Percentiles rank a stretch among this genome's conserved stretches.
These are phyloP conservation scores for Bombus waltoni DNA, from an alignment of 1,140 invertebrate genomes.

Conservation along the genomic window DNA sequence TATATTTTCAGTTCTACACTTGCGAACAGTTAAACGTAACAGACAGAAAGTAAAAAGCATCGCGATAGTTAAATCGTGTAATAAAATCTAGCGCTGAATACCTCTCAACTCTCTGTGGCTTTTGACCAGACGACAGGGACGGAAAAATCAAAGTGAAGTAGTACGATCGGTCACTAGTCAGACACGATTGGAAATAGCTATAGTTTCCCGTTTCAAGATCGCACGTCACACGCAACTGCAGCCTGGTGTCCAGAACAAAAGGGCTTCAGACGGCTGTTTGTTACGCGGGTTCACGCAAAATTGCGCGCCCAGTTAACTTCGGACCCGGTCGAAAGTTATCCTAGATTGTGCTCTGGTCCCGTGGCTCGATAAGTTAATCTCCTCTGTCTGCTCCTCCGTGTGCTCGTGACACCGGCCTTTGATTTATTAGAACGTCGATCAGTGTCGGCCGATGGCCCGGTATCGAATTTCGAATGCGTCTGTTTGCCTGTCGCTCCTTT, in stretches of 20 bases:
- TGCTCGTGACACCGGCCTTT: constrained; percentile 71
- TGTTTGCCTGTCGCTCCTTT: constrained; percentile 63
- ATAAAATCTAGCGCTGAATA: neutral
- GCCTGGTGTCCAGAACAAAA: constrained; percentile 21
- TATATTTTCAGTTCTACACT: neutral
- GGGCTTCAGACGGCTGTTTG: constrained; percentile 38
- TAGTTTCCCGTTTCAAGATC: neutral
- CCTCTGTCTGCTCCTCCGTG: constrained; percentile 71
- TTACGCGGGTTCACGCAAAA: constrained; percentile 51
- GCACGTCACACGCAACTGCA: constrained; percentile 7
- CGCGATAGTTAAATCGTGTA: neutral
- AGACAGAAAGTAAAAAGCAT: neutral
- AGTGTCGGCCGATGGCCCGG: constrained; percentile 60
- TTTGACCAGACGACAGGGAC: neutral
- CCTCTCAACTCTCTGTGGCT: neutral
- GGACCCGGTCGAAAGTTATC: constrained; percentile 65
- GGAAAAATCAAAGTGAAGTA: neutral
- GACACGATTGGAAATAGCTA: constrained; percentile 7
- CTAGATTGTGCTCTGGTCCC: constrained; percentile 61
- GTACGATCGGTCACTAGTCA: neutral
- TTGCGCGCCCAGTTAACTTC: constrained; percentile 45
- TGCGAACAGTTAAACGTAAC: neutral
- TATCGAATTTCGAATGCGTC: constrained; percentile 69
- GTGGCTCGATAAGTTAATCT: constrained; percentile 74
- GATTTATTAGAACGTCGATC: constrained; percentile 76